A percentile compares a stretch with the other conserved stretches of the same genome.
Evolutionary conservation across 2,888 invertebrate species (phyloP).

Genomic region (Eumerus sabulonum): DNA sequence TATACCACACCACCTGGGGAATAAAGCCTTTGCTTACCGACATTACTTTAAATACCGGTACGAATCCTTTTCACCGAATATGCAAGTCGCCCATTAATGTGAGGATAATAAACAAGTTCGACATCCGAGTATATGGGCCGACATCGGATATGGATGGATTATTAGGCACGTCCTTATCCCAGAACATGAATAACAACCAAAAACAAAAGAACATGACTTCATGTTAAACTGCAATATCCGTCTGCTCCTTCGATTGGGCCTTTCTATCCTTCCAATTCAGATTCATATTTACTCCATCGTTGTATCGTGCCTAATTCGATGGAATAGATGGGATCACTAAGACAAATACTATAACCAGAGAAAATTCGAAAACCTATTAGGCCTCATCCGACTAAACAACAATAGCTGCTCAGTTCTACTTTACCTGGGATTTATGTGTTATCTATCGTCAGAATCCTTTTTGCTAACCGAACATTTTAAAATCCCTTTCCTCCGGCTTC

Average conservation of each 20-base stretch:
- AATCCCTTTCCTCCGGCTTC: conserved; percentile 1
- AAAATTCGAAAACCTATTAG: conserved; percentile 52
- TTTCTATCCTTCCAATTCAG: conserved; percentile 31
- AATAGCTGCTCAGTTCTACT: conserved; percentile 26
- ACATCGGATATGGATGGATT: conserved; percentile 54
- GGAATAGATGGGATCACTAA: conserved; percentile 14
- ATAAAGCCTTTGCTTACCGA: conserved; percentile 41
- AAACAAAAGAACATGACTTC: not conserved
- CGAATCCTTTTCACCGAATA: conserved; percentile 41
- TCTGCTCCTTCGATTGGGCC: conserved; percentile 17
- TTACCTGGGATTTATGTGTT: conserved; percentile 50
- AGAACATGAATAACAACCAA: conserved; percentile 4
- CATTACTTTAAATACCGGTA: conserved; percentile 57
- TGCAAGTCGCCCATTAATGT: conserved; percentile 49
- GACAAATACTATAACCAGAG: conserved; percentile 19
- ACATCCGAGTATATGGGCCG: conserved; percentile 34
- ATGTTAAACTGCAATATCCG: conserved; percentile 15
- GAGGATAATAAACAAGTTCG: conserved; percentile 60
- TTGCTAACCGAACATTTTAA: conserved; percentile 35
- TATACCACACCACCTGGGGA: conserved; percentile 48
- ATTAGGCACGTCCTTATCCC: conserved; percentile 40
- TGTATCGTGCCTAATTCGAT: not conserved
- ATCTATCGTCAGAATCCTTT: conserved; percentile 24
- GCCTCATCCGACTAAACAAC: conserved; percentile 43
- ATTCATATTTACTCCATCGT: conserved; percentile 33